phyloP scores from a whole-genome alignment of 2,797 vertebrate genomes.

The Sciaenops ocellatus region DNA sequence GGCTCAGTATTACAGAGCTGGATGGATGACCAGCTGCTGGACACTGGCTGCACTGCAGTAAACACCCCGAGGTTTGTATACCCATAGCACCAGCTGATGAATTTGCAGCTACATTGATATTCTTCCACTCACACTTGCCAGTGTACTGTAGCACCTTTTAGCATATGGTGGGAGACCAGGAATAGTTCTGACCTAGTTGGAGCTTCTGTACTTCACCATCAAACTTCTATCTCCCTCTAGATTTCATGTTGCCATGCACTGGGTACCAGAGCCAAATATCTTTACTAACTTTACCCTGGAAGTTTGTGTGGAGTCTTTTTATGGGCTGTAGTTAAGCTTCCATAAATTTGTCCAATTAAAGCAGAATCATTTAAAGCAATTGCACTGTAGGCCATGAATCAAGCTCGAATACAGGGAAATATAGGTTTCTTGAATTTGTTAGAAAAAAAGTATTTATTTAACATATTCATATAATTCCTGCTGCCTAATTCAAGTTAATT shows the following conservation, averaged over 20 bases:
- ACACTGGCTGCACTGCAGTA: conserved; percentile 43
- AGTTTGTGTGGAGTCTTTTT: conserved; percentile 65
- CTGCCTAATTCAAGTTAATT: background rate
- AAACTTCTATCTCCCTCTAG: conserved; percentile 71
- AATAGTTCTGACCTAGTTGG: conserved; percentile 87
- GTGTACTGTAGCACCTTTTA: conserved; percentile 71
- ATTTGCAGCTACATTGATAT: conserved; percentile 74
- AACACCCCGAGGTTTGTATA: conserved; percentile 64
- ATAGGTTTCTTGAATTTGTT: background rate
- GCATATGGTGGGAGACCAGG: conserved; percentile 81
- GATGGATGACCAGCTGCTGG: conserved; percentile 41
- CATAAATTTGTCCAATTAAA: conserved; percentile 33
- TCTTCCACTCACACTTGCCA: conserved; percentile 64
- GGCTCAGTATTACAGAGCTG: conserved; percentile 25
- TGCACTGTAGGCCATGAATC: background rate
- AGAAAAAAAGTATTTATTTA: background rate
- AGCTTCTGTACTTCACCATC: conserved; percentile 75
- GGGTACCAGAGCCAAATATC: conserved; percentile 50
- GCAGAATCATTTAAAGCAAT: background rate
- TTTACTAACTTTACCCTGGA: conserved; percentile 58
- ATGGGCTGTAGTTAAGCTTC: conserved; percentile 37
- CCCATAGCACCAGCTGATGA: conserved; percentile 70
- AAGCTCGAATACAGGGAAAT: background rate
- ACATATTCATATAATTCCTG: background rate
- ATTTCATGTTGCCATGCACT: conserved; percentile 53